phyloP scores from a whole-genome alignment of 2,113 vertebrate species.

The Periophthalmus modestus region DNA sequence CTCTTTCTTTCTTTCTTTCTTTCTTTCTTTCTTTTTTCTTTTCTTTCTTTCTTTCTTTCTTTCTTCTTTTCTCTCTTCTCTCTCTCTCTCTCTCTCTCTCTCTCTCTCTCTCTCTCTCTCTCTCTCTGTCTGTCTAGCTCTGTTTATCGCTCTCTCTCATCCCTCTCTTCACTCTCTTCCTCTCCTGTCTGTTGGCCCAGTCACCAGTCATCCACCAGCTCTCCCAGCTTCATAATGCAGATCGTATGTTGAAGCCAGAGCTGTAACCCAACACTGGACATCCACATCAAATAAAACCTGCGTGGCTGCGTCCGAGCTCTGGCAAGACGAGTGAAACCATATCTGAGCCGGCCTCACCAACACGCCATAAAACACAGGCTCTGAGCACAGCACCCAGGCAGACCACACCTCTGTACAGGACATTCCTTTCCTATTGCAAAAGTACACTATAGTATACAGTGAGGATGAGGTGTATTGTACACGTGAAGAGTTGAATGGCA shows the following conservation, averaged over 20 bases:
- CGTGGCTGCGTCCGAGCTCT: constrained; percentile 68
- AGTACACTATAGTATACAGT: constrained; percentile 25
- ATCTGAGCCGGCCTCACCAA: constrained; percentile 67
- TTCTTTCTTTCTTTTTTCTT: no score
- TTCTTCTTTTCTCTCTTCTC: constrained; percentile 15
- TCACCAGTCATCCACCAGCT: constrained; percentile 69
- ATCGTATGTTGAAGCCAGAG: constrained; percentile 77
- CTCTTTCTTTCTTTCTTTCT: no score
- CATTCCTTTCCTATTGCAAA: constrained; percentile 48
- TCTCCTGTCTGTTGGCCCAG: constrained; percentile 43
- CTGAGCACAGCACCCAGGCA: constrained; percentile 38
- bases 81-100: constrained; percentile 30
- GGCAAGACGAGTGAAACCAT: constrained; percentile 68
- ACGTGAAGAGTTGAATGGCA: constrained; percentile 2
- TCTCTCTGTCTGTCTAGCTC: constrained; percentile 36
- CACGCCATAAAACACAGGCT: constrained; percentile 66
- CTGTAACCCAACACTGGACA: constrained; percentile 75
- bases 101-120: constrained; percentile 15
- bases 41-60: no score
- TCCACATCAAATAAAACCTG: constrained; percentile 79
- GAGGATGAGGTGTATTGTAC: constrained; percentile 14
- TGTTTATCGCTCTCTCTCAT: constrained; percentile 11
- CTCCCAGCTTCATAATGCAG: constrained; percentile 75
- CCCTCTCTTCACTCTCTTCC: constrained; percentile 43
- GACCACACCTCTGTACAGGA: constrained; percentile 48